Evolutionary conservation across 2,113 vertebrate genomes (phyloP).

Genomic region (Semnornis frantzii): DNA sequence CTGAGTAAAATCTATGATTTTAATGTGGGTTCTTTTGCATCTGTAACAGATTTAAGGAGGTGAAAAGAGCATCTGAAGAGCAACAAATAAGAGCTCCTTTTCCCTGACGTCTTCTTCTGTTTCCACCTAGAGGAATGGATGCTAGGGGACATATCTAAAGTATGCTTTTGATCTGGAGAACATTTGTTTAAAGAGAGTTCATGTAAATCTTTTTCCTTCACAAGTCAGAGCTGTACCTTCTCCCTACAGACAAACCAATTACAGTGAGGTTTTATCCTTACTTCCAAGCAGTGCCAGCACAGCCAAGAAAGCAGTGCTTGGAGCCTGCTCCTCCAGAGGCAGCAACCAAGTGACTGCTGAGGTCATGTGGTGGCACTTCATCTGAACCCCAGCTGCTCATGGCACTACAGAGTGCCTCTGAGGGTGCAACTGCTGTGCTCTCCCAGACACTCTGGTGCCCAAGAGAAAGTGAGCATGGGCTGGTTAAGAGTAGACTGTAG

Average conservation of each 20-base stretch:
- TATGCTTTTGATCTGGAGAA: not conserved
- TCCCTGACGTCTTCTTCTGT: not conserved
- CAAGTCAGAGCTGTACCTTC: not conserved
- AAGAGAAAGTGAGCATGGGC: rapidly evolving
- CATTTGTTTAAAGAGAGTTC: not conserved
- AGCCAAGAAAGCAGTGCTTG: not conserved
- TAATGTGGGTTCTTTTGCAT: not conserved
- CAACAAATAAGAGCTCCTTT: not conserved
- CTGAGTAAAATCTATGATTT: not conserved
- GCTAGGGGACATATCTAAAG: not conserved
- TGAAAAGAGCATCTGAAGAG: not conserved
- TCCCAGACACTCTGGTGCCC: rapidly evolving
- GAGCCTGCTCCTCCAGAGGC: not conserved
- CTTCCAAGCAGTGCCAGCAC: not conserved
- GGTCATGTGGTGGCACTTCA: not conserved
- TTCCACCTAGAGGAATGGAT: not conserved
- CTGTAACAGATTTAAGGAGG: not conserved
- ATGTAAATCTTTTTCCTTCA: not conserved
- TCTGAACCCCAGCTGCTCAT: not conserved
- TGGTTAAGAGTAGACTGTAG: not conserved
- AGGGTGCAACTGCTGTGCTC: not conserved
- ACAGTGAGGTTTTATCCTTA: rapidly evolving
- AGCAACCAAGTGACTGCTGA: not conserved
- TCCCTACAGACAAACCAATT: not conserved
- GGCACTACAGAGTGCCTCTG: not conserved